Evolutionary conservation across 2,797 vertebrate species (phyloP), one percentile per base, ranked within the genome.

Genomic region (Sebastes minor): DNA sequence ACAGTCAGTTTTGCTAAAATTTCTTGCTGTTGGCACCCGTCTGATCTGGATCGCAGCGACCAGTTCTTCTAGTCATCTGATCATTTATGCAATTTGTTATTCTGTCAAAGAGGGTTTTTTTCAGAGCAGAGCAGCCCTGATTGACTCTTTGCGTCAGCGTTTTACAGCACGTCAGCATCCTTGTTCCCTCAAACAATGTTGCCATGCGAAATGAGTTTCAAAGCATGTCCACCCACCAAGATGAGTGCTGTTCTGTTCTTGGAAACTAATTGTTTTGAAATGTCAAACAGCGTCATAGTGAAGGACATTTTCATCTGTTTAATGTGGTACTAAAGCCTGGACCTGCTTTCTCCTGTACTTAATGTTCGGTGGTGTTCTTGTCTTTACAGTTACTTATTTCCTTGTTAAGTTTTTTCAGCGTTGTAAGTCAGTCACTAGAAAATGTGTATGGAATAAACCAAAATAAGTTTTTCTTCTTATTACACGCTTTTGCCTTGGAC

Each of bases 21-120:
- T 52, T 61, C 9, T 13, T 65, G 65, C 66, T 64, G 28, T n/a
- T 10, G 32, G 52, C 59, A 49, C 20, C 27, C 25, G 53, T 74
- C 42, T 80, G 71, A 57, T 74, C 42, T 80, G 71, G 35, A 61
- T 69, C 11, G 8, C 75, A 79, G 71, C 0, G 1, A 80, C 84
- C 59, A 22, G 53, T 52, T 71, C 59, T 52, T 75, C 30, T 12
- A 55, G 83, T 84, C 83, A 78, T 79, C 77, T 89, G 78, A 88
- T 87, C 74, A 65, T 89, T 90, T 72, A 74, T 72, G 38, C 64
- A 74, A 71, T 90, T 84, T 82, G 56, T 80, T 82, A 32, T 62
- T 62, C 67, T 67, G 64, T 76, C 81, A 85, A 14, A 77, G 61
- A 42, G 25, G 35, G 5, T 28, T 60, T 74, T 78, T 64, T 72